Percentiles rank a stretch among this genome's conserved stretches.
Conservation (phyloP, 2,113 vertebrate genomes). For the Zeus faber region DNA sequence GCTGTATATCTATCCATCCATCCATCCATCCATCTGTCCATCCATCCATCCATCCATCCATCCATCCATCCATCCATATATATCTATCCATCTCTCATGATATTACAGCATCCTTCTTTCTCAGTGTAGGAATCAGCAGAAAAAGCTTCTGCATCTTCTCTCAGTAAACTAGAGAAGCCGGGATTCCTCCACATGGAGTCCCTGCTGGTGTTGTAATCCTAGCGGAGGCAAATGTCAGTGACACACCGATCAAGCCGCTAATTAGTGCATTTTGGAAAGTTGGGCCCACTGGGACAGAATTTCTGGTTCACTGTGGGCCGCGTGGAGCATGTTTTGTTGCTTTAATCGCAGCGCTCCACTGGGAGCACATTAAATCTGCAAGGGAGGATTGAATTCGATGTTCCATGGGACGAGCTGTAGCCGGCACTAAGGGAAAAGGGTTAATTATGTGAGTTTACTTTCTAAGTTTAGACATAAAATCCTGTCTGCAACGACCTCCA, state of each 20-base stretch:
- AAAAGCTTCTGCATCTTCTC: no score
- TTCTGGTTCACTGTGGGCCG: conserved; percentile 28
- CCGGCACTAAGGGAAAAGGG: conserved; percentile 7
- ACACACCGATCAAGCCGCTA: conserved; percentile 38
- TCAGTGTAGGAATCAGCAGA: no score
- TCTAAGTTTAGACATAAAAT: no score
- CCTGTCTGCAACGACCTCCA: no score
- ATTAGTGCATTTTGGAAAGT: conserved; percentile 47
- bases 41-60: no score
- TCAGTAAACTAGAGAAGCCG: no score
- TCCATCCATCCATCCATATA: no score
- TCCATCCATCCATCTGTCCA: no score
- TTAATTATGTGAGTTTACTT: no score
- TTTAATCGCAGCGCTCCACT: conserved; percentile 48
- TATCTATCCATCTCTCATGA: no score
- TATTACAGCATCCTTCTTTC: no score
- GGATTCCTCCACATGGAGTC: conserved; percentile 1
- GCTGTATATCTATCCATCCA: no score
- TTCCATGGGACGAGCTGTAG: conserved; percentile 28
- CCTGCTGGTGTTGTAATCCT: conserved; percentile 37
- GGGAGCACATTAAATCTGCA: conserved; percentile 37
- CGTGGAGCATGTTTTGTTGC: conserved; percentile 11
- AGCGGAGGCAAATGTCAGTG: conserved; percentile 51
- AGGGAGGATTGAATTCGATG: conserved; percentile 46
- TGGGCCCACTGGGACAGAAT: conserved; percentile 24